Percentiles rank a stretch among this genome's conserved stretches.
Conservation (phyloP, 2,797 vertebrate genomes). For the Falco rusticolus region DNA sequence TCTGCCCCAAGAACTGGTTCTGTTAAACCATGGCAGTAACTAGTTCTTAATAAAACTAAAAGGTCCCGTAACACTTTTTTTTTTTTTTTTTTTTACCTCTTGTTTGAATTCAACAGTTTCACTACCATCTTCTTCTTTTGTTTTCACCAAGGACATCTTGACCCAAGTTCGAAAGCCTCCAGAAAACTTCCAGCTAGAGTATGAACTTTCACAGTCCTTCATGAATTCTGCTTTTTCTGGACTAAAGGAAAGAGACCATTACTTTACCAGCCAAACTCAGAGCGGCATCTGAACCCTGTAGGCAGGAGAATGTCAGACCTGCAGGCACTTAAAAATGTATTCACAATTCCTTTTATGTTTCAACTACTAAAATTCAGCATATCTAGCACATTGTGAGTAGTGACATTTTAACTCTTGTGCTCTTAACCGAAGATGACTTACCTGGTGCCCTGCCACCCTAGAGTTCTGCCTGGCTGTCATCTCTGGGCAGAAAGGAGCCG, state of each 20-base stretch:
- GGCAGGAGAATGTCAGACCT: neutral
- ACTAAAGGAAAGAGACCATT: slow-evolving; percentile 67
- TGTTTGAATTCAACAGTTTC: slow-evolving; percentile 93
- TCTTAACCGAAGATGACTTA: neutral
- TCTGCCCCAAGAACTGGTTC: neutral
- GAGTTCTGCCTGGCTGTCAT: neutral
- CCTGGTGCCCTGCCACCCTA: neutral
- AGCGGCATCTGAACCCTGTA: neutral
- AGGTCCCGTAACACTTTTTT: neutral
- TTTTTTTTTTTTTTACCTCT: slow-evolving; percentile 79
- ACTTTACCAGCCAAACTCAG: neutral
- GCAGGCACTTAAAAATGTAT: neutral
- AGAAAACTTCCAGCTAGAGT: slow-evolving; percentile 97
- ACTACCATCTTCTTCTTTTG: slow-evolving; percentile 84
- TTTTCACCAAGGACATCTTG: slow-evolving; percentile 96
- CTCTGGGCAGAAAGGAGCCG: neutral
- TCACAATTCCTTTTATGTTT: neutral
- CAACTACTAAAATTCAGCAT: neutral
- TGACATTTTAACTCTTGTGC: neutral
- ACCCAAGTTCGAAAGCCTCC: slow-evolving; percentile 98
- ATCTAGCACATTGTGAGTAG: rapidly evolving
- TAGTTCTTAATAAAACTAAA: neutral
- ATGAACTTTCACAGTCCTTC: slow-evolving; percentile 93
- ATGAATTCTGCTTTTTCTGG: slow-evolving; percentile 86
- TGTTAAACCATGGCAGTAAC: neutral